phyloP scores from a whole-genome alignment of 2,797 vertebrate species.

The Poecile montanus region DNA sequence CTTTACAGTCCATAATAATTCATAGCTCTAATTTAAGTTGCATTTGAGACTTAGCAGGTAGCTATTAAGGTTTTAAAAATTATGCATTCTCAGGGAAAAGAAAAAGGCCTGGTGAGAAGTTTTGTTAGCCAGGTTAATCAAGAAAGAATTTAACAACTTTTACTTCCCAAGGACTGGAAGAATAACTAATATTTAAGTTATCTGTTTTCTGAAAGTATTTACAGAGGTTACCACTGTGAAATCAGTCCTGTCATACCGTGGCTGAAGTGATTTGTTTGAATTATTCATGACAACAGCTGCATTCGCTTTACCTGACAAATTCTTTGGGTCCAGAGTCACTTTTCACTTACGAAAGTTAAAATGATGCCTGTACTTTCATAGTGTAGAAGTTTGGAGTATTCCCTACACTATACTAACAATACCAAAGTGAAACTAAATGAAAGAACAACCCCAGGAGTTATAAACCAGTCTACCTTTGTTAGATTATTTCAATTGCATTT shows the following conservation, averaged over 20 bases:
- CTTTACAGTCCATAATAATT: background rate
- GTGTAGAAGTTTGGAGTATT: background rate
- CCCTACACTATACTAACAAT: background rate
- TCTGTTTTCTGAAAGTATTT: background rate
- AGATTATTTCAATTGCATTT: background rate
- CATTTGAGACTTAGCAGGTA: background rate
- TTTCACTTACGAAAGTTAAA: background rate
- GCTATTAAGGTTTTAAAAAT: background rate
- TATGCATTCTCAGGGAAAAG: background rate
- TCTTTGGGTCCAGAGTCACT: background rate
- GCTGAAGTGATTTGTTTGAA: constrained; percentile 19
- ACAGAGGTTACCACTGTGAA: background rate
- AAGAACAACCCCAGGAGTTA: background rate
- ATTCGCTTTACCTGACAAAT: background rate
- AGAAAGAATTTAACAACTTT: background rate
- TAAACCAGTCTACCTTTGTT: background rate
- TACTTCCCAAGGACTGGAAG: background rate
- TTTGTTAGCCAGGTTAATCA: background rate
- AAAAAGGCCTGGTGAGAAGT: background rate
- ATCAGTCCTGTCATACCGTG: background rate
- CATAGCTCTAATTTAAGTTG: background rate
- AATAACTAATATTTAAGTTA: background rate
- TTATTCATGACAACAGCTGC: background rate
- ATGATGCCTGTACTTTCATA: background rate
- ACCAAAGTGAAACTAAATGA: background rate